These are phyloP conservation scores for Halcyon badia DNA, from an alignment of 2,797 vertebrate species.

Conservation along the genomic window DNA sequence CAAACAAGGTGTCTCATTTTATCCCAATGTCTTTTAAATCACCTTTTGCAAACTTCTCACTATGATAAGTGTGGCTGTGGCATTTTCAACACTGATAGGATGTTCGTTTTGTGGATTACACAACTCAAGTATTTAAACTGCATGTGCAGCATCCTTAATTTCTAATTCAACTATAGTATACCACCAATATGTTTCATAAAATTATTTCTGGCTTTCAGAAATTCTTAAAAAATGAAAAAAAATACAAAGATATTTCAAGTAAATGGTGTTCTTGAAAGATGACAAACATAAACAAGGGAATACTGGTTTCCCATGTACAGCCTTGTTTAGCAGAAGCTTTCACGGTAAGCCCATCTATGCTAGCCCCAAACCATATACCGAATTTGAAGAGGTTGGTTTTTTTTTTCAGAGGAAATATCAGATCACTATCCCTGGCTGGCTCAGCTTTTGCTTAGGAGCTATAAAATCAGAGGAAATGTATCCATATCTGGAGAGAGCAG, in stretches of 20 bases:
- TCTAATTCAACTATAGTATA: neutral
- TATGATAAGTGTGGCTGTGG: neutral
- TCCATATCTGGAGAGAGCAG: neutral
- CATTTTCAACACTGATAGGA: neutral
- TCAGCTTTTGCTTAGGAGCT: neutral
- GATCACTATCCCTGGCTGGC: neutral
- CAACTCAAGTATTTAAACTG: neutral
- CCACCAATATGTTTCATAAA: neutral
- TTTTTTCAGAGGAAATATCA: neutral
- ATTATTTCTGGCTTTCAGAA: neutral
- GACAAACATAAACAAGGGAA: neutral
- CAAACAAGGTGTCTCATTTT: neutral
- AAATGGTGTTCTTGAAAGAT: neutral
- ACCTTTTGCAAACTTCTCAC: neutral
- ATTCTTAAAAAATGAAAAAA: neutral
- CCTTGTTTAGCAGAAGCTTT: neutral
- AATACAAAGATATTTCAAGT: neutral
- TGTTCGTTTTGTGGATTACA: neutral
- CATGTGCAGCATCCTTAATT: neutral
- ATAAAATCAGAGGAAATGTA: neutral
- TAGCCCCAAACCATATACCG: neutral
- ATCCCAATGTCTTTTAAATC: neutral
- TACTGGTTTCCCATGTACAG: rapidly evolving
- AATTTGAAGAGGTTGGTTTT: neutral
- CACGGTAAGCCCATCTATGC: neutral